phyloP scores from a whole-genome alignment of 2,797 vertebrate genomes.

The Capromys pilorides region DNA sequence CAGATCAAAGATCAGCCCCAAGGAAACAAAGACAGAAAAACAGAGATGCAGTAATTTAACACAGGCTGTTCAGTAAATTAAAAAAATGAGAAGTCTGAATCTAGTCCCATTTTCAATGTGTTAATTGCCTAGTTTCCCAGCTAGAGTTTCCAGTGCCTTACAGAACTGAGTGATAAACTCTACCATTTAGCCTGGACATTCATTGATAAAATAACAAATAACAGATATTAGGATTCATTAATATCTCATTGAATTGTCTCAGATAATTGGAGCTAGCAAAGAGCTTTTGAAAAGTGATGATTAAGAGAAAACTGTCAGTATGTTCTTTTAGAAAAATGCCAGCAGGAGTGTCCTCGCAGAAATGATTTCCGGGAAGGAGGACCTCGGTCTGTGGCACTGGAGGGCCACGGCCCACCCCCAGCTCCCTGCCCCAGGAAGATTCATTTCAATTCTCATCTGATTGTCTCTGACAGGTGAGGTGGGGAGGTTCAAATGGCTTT shows the following conservation, averaged over 20 bases:
- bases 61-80: neutral
- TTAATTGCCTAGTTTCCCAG: conserved; percentile 29
- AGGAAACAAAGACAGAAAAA: conserved; percentile 56
- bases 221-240: neutral
- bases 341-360: neutral
- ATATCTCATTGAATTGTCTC: neutral
- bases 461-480: conserved; percentile 5
- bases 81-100: conserved; percentile 25
- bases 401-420: neutral
- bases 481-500: neutral
- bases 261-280: neutral
- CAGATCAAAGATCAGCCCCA: conserved; percentile 12
- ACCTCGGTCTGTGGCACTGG: neutral
- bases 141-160: neutral
- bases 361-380: neutral
- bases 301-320: neutral
- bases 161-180: neutral
- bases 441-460: neutral
- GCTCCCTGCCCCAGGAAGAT: neutral
- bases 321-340: neutral
- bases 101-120: neutral
- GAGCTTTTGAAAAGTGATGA: neutral
- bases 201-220: conserved; percentile 3
- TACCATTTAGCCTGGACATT: neutral
- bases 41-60: conserved; percentile 55